These are phyloP conservation scores for Basileuterus tristriatus DNA, from an alignment of 2,797 vertebrate genomes.

Conservation along the genomic window DNA sequence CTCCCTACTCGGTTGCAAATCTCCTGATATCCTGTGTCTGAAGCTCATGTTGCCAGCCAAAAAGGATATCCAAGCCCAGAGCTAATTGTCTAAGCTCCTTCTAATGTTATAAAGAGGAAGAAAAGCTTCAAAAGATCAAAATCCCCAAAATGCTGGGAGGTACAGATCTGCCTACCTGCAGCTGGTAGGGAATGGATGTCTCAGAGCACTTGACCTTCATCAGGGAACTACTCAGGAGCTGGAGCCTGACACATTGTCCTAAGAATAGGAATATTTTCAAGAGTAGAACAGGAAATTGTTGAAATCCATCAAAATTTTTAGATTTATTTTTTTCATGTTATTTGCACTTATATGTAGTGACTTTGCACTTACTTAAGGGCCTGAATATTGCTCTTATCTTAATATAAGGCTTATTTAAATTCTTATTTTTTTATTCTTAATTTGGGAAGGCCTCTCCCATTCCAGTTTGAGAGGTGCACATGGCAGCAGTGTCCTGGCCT, in stretches of 20 bases:
- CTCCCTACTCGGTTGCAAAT: neutral
- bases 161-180: neutral
- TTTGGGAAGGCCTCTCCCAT: neutral
- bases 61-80: neutral
- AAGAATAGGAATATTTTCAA: neutral
- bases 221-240: neutral
- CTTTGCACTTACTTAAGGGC: neutral
- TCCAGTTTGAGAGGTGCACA: neutral
- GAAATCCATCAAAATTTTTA: neutral
- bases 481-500: neutral
- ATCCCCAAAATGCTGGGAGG: neutral
- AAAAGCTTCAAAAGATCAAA: slow-evolving; percentile 21
- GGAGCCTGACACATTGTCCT: neutral
- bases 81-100: neutral
- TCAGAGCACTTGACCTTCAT: neutral
- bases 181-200: neutral
- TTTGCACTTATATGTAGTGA: neutral
- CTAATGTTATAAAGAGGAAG: neutral
- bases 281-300: neutral
- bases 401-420: neutral
- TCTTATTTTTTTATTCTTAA: too few species aligned
- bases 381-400: neutral
- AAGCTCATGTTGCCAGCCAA: neutral
- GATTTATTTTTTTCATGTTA: neutral
- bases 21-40: neutral